Conservation (phyloP, 1,140 invertebrate genomes). For the Rhyacophila brunnea region DNA sequence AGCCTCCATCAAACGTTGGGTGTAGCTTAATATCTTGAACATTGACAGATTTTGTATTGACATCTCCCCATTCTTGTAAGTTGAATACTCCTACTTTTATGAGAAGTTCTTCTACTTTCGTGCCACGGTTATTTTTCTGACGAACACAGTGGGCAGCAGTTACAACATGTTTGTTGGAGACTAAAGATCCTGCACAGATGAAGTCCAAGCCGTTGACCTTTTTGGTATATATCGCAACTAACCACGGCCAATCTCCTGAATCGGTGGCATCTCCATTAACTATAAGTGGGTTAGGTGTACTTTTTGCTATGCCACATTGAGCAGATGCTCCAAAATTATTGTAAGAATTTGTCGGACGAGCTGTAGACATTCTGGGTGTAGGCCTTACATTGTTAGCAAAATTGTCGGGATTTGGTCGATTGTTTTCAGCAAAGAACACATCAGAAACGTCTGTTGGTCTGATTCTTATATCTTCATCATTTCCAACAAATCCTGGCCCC, state of each 20-base stretch:
- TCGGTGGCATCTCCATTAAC: conserved; percentile 46
- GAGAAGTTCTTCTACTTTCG: conserved; percentile 41
- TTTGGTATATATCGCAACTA: conserved; percentile 59
- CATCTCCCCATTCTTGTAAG: conserved; percentile 52
- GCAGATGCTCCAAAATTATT: neutral
- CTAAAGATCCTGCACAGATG: conserved; percentile 58
- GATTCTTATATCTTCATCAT: neutral
- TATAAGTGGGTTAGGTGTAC: conserved; percentile 4
- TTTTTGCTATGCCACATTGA: neutral
- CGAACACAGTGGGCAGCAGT: conserved; percentile 56
- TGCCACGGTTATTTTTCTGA: conserved; percentile 39
- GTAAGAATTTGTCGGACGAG: too few species aligned
- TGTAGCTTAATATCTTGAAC: conserved; percentile 41
- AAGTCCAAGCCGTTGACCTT: conserved; percentile 50
- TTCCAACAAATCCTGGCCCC: too few species aligned
- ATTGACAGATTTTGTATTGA: conserved; percentile 37
- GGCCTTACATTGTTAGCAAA: conserved; percentile 2
- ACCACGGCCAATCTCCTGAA: conserved; percentile 68
- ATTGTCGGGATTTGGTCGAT: conserved; percentile 12
- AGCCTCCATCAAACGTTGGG: conserved; percentile 29
- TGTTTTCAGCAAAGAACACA: conserved; percentile 3
- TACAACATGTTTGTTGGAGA: conserved; percentile 44
- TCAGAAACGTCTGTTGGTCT: conserved; percentile 2
- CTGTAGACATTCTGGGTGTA: neutral
- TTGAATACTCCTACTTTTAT: conserved; percentile 51